These are phyloP conservation scores for Microhierax caerulescens DNA, from an alignment of 2,797 vertebrate species.

Conservation along the genomic window DNA sequence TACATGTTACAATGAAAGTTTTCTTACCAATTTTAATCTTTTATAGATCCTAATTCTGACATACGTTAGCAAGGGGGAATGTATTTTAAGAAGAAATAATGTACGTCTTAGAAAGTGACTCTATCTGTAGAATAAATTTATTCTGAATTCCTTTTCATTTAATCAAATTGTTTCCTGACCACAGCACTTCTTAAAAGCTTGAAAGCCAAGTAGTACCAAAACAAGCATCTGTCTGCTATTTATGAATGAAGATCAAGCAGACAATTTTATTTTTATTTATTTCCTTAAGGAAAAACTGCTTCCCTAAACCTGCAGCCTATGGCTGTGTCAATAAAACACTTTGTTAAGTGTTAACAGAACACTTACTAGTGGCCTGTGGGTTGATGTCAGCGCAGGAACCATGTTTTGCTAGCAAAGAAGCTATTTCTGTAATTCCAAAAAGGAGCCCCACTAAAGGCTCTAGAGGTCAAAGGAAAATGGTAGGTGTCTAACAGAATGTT, in stretches of 20 bases:
- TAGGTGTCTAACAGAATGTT: not conserved
- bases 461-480: not conserved
- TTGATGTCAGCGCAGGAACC: not conserved
- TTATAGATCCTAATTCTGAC: not conserved
- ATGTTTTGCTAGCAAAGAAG: not conserved
- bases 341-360: too few relatives aligned
- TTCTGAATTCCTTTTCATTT: not conserved
- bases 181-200: not conserved
- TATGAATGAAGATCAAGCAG: not conserved
- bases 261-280: not conserved
- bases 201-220: not conserved
- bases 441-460: not conserved
- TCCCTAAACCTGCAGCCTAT: not conserved
- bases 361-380: fast-evolving
- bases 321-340: not conserved
- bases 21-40: not conserved
- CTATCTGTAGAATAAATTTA: not conserved
- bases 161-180: not conserved
- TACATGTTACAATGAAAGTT: not conserved
- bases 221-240: not conserved
- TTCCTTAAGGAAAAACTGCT: not conserved
- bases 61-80: not conserved
- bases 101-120: not conserved
- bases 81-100: not conserved
- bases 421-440: not conserved